phyloP scores from a whole-genome alignment of 1,140 invertebrate species.

The Drosophila fuyamai region DNA sequence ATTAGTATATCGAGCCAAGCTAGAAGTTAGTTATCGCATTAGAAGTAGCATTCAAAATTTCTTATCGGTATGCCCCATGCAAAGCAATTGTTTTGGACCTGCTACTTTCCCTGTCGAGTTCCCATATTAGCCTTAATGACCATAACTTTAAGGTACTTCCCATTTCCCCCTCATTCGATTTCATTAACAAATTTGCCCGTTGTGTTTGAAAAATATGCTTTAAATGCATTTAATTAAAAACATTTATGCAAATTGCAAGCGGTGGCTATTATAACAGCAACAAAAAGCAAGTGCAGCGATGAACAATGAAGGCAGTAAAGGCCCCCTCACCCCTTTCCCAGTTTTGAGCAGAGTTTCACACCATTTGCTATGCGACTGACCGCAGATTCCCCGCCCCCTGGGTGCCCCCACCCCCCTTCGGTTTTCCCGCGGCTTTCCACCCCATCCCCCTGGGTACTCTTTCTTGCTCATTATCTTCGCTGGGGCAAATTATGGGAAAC shows the following conservation, averaged over 20 bases:
- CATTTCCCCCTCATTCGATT: constrained; percentile 64
- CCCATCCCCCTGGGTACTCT: constrained; percentile 18
- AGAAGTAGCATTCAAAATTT: constrained; percentile 2
- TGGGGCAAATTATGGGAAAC: constrained; percentile 78
- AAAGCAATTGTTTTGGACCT: constrained; percentile 7
- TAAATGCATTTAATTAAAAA: constrained; percentile 79
- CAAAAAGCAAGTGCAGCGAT: constrained; percentile 57
- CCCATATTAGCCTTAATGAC: constrained; percentile 29
- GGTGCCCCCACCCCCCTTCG: constrained; percentile 9
- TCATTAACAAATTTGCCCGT: constrained; percentile 61
- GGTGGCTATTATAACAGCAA: constrained; percentile 52
- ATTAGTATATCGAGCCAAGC: not conserved
- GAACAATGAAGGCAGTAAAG: constrained; percentile 54
- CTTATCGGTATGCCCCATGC: constrained; percentile 25
- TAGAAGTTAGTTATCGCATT: not conserved
- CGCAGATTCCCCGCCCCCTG: constrained; percentile 34
- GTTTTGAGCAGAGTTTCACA: constrained; percentile 67
- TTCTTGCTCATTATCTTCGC: constrained; percentile 67
- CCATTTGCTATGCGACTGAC: constrained; percentile 77
- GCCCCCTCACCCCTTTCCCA: not conserved
- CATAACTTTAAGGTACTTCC: constrained; percentile 41
- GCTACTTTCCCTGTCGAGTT: constrained; percentile 24
- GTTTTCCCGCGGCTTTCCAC: constrained; percentile 7
- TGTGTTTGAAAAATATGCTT: constrained; percentile 70
- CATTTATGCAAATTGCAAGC: constrained; percentile 76